Percentiles rank a stretch among this genome's conserved stretches.
These are phyloP conservation scores for Drosophila austrosaltans DNA, from an alignment of 2,888 invertebrate genomes.

Conservation along the genomic window DNA sequence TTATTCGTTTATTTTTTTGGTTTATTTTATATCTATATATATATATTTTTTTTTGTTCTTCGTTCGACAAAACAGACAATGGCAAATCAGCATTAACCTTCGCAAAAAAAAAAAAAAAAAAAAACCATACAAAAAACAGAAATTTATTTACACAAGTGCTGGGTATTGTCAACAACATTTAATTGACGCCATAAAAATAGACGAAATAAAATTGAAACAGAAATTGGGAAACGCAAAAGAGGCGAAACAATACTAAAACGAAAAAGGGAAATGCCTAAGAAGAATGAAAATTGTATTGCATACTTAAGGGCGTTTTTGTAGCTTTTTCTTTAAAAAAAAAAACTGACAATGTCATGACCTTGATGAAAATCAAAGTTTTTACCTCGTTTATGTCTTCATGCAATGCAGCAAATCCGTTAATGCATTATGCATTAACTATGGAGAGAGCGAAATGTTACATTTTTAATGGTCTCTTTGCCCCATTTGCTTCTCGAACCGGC, in stretches of 20 bases:
- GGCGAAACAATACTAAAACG: not conserved
- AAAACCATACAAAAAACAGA: constrained; percentile 18
- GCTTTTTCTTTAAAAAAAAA: not conserved
- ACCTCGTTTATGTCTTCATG: constrained; percentile 22
- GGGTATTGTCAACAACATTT: constrained; percentile 32
- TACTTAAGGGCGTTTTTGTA: constrained; percentile 25
- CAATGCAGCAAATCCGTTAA: constrained; percentile 27
- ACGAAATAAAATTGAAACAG: constrained; percentile 2
- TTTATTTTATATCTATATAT: not conserved
- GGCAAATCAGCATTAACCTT: constrained; percentile 24
- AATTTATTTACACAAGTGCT: constrained; percentile 61
- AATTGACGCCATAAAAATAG: constrained; percentile 41
- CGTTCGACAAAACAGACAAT: constrained; percentile 18
- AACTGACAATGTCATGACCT: constrained; percentile 24
- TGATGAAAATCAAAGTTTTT: constrained; percentile 29
- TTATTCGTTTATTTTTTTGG: not conserved
- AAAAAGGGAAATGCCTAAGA: not conserved
- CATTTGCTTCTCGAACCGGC: constrained; percentile 1
- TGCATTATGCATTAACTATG: constrained; percentile 36
- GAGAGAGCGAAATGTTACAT: constrained; percentile 17
- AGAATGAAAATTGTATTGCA: constrained; percentile 34
- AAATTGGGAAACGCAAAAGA: not conserved
- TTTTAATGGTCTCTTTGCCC: constrained; percentile 18
- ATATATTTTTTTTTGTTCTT: not conserved
- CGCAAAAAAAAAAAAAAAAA: constrained; percentile 30